Conservation (phyloP, 2,797 vertebrate genomes). For the Loriculus beryllinus region DNA sequence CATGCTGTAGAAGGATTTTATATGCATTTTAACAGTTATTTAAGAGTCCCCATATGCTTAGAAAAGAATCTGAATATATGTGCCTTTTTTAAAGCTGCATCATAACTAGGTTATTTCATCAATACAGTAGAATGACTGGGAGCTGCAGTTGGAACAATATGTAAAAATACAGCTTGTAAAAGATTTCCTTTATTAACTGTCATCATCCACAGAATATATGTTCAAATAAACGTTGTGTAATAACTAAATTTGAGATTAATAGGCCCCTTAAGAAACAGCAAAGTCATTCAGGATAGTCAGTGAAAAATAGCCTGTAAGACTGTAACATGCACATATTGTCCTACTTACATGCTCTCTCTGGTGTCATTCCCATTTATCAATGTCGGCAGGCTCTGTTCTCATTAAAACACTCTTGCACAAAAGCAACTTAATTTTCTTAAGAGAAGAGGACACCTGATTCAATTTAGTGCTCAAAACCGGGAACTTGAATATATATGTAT, state of each 20-base stretch:
- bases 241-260: conserved; percentile 92
- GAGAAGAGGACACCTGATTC: conserved; percentile 98
- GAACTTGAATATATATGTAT: conserved; percentile 79
- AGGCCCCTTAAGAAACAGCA: conserved; percentile 84
- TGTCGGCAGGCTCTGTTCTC: conserved; percentile 89
- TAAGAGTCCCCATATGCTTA: conserved; percentile 76
- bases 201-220: conserved; percentile 92
- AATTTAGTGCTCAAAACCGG: conserved; percentile 86
- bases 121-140: conserved; percentile 79
- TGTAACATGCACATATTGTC: conserved; percentile 89
- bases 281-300: conserved; percentile 82
- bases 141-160: conserved; percentile 80
- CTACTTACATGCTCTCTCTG: conserved; percentile 83
- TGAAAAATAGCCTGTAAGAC: conserved; percentile 91
- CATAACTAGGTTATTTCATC: conserved; percentile 79
- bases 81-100: conserved; percentile 71
- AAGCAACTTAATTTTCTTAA: conserved; percentile 99
- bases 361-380: conserved; percentile 93
- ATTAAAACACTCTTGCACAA: conserved; percentile 91
- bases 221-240: conserved; percentile 96
- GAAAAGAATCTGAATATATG: conserved; percentile 82
- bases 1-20: conserved; percentile 54
- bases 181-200: conserved; percentile 95
- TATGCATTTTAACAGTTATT: conserved; percentile 82
- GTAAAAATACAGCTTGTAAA: conserved; percentile 90